Conservation (phyloP, 2,797 vertebrate genomes). For the Epinephelus coioides region DNA sequence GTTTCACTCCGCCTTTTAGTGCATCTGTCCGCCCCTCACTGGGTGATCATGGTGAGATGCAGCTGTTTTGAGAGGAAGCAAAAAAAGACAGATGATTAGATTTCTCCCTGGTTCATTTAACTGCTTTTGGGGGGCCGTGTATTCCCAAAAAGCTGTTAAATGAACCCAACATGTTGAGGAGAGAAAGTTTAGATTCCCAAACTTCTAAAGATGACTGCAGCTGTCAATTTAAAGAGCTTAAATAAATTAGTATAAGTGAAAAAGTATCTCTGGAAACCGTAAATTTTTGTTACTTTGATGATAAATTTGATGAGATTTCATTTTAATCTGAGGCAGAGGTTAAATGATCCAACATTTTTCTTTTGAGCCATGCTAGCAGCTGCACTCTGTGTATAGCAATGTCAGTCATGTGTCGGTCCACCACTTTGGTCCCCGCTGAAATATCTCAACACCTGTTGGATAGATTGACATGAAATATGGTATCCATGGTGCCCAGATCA, state of each 20-base stretch:
- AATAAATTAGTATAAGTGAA: neutral
- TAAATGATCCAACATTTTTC: slow-evolving; percentile 1
- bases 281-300: neutral
- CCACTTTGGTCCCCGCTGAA: too few species aligned
- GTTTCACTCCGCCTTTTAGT: slow-evolving; percentile 18
- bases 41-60: slow-evolving; percentile 57
- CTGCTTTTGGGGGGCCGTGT: slow-evolving; percentile 61
- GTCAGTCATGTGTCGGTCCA: too few species aligned
- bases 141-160: slow-evolving; percentile 55
- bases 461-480: too few species aligned
- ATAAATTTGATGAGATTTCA: neutral
- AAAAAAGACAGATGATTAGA: slow-evolving; percentile 57
- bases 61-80: slow-evolving; percentile 67
- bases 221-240: slow-evolving; percentile 11
- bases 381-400: too few species aligned
- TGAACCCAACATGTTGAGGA: slow-evolving; percentile 32
- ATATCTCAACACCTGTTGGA: too few species aligned
- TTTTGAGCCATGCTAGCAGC: neutral
- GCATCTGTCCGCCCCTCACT: slow-evolving; percentile 56
- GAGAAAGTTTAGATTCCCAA: slow-evolving; percentile 28
- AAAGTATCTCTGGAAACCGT: too few species aligned
- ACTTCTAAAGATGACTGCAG: slow-evolving; percentile 24
- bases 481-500: too few species aligned
- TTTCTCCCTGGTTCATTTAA: slow-evolving; percentile 74
- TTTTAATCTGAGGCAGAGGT: neutral